These are phyloP conservation scores for Hormiphora californensis DNA, from an alignment of 37 sponge, comb jelly and placozoan species.

Conservation along the genomic window DNA sequence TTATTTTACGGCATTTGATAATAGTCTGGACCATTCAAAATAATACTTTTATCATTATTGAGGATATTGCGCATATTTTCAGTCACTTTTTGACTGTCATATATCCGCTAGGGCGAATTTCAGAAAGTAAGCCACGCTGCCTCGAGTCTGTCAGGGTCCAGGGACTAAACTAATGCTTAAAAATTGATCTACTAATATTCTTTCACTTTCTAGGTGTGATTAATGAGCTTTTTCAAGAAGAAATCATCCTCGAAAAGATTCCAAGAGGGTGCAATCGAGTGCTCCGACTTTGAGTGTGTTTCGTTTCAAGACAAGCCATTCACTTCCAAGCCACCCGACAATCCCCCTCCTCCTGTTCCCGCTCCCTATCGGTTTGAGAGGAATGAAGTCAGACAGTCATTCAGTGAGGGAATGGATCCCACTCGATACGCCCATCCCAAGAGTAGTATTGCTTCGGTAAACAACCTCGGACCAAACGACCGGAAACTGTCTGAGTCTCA, in stretches of 20 bases:
- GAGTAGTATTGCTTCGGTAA: conserved; percentile 21
- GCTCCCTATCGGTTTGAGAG: background rate
- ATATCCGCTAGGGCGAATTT: no score
- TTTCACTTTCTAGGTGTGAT: no score
- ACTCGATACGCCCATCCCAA: background rate
- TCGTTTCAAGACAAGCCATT: conserved; percentile 46
- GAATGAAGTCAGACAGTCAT: conserved; percentile 17
- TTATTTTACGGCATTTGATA: no score
- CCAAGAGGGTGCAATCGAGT: conserved; percentile 27
- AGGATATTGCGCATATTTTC: no score
- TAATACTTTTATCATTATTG: no score
- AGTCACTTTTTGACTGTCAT: no score
- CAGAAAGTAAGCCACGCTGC: no score
- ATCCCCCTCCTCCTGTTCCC: background rate
- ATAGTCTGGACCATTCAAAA: no score
- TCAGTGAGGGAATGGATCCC: conserved; percentile 11
- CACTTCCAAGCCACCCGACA: background rate
- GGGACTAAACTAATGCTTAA: no score
- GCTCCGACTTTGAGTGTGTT: conserved; percentile 46
- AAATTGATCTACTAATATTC: no score
- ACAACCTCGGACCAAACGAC: background rate
- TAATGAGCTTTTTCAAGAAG: background rate
- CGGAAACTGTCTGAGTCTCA: conserved; percentile 22
- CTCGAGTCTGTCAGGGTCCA: no score
- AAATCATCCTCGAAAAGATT: conserved; percentile 5